Conservation (phyloP, 1,140 invertebrate species). For the Eubasilissa regina region DNA sequence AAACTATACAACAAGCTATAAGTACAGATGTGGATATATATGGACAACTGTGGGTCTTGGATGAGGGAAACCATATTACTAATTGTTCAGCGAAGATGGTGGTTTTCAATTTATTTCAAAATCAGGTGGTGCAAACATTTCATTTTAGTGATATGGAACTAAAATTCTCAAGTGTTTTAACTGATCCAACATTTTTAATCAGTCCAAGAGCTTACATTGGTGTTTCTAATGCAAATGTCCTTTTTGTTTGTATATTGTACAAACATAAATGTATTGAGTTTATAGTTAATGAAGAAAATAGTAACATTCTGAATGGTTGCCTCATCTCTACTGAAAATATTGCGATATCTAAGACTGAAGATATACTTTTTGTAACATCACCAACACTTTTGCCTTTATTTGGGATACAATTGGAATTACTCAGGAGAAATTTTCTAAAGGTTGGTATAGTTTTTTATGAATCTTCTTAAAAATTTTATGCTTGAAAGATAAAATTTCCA, state of each 20-base stretch:
- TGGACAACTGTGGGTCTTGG: slow-evolving; percentile 56
- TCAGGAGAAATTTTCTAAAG: slow-evolving; percentile 16
- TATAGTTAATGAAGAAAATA: slow-evolving; percentile 33
- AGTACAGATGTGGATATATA: slow-evolving; percentile 50
- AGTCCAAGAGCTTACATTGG: slow-evolving; percentile 48
- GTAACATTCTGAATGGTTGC: slow-evolving; percentile 5
- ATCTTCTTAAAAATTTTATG: background rate
- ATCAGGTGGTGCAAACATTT: slow-evolving; percentile 31
- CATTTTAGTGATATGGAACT: slow-evolving; percentile 28
- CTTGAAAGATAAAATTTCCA: background rate
- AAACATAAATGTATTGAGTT: slow-evolving; percentile 36
- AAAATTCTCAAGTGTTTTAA: slow-evolving; percentile 38
- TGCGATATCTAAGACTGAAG: slow-evolving; percentile 42
- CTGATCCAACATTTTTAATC: slow-evolving; percentile 27
- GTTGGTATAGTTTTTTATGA: background rate
- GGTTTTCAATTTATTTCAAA: slow-evolving; percentile 46
- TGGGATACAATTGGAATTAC: slow-evolving; percentile 34
- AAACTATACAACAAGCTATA: slow-evolving; percentile 47
- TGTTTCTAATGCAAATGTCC: slow-evolving; percentile 50
- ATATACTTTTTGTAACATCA: slow-evolving; percentile 50
- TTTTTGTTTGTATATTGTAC: slow-evolving; percentile 41
- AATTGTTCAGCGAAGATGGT: slow-evolving; percentile 52
- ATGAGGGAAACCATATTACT: slow-evolving; percentile 38
- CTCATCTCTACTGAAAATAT: slow-evolving; percentile 46
- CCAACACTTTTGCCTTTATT: slow-evolving; percentile 15